Conservation (phyloP, 2,888 invertebrate species). For the Phania funesta region DNA sequence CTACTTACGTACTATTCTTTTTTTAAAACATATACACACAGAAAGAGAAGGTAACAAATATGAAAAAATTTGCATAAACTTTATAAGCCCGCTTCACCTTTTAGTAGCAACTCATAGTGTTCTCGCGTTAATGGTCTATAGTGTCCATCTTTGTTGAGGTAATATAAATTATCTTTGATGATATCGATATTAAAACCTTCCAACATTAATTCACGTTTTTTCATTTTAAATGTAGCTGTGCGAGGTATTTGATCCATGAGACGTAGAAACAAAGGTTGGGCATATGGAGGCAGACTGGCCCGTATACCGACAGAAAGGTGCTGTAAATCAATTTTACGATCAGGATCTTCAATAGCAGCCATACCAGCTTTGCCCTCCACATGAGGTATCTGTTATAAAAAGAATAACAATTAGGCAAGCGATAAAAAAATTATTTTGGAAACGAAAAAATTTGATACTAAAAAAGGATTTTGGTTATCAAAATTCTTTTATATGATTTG, state of each 20-base stretch:
- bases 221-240: constrained; percentile 95
- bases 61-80: not conserved
- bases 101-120: constrained; percentile 81
- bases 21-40: not conserved
- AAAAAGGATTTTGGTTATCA: no score
- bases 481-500: no score
- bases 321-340: constrained; percentile 83
- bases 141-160: constrained; percentile 82
- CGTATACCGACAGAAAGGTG: constrained; percentile 85
- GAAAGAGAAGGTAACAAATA: not conserved
- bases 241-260: constrained; percentile 88
- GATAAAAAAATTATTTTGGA: not conserved
- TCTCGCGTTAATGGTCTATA: constrained; percentile 81
- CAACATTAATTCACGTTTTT: constrained; percentile 91
- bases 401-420: not conserved
- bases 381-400: constrained; percentile 84
- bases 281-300: constrained; percentile 89
- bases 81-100: constrained; percentile 82
- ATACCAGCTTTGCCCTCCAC: constrained; percentile 95
- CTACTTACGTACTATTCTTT: not conserved
- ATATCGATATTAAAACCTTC: constrained; percentile 90
- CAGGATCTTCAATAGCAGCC: constrained; percentile 91
- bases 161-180: constrained; percentile 88
- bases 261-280: constrained; percentile 93
- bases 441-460: not conserved